Percentiles rank a stretch among this genome's conserved stretches.
These are phyloP conservation scores for Polietes domitor DNA, from an alignment of 2,888 invertebrate genomes.

Conservation along the genomic window DNA sequence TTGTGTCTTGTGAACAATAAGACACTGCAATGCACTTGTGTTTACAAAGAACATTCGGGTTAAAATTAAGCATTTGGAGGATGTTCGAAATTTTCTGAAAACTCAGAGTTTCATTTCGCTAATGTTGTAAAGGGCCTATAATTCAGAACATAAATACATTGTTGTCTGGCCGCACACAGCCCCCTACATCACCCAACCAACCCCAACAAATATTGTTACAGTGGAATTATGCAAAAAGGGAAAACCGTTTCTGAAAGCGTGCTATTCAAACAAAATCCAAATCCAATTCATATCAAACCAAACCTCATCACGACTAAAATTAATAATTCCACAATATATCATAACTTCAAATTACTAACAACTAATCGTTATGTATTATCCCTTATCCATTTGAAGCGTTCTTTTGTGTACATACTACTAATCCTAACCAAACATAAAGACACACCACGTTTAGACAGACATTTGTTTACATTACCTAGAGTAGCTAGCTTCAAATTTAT, in stretches of 20 bases:
- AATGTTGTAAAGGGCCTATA: too few species aligned
- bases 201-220: neutral
- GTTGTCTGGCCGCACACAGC: too few species aligned
- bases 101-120: too few species aligned
- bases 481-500: slow-evolving; percentile 28
- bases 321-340: slow-evolving; percentile 43
- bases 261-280: neutral
- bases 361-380: slow-evolving; percentile 54
- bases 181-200: too few species aligned
- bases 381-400: slow-evolving; percentile 61
- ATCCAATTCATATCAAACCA: slow-evolving; percentile 8
- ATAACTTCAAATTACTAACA: slow-evolving; percentile 37
- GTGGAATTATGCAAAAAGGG: slow-evolving; percentile 15
- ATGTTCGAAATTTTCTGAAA: too few species aligned
- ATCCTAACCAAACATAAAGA: neutral
- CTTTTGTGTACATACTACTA: slow-evolving; percentile 10
- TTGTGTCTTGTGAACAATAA: too few species aligned
- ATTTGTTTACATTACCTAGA: neutral
- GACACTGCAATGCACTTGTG: too few species aligned
- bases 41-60: too few species aligned
- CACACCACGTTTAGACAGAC: neutral
- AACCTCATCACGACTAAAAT: slow-evolving; percentile 8
- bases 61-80: too few species aligned
- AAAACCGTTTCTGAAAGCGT: slow-evolving; percentile 6
- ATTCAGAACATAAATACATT: too few species aligned